These are phyloP conservation scores for Motacilla tschutschensis DNA, from an alignment of 2,113 vertebrate species.

Conservation along the genomic window DNA sequence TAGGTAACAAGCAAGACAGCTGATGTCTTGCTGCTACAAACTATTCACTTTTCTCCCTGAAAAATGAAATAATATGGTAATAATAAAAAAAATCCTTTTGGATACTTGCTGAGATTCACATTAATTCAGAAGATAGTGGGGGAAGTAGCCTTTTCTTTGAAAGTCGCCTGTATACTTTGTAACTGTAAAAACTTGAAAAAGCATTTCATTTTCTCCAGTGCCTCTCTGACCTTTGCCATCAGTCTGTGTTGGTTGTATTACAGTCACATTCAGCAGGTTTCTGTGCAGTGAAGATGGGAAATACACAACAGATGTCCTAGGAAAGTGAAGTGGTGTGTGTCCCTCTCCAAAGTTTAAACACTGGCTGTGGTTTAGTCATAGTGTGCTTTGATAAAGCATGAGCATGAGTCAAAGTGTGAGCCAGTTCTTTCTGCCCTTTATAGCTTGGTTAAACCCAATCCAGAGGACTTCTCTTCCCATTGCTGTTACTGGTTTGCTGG, in stretches of 20 bases:
- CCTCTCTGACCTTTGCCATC: background rate
- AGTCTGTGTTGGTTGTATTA: background rate
- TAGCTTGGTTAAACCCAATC: background rate
- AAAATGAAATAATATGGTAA: background rate
- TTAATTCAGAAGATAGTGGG: background rate
- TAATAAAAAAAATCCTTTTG: background rate
- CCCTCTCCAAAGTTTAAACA: background rate
- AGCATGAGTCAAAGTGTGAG: background rate
- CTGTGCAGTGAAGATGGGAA: background rate
- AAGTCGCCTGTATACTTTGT: background rate
- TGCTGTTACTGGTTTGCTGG: background rate
- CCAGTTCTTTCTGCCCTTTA: background rate
- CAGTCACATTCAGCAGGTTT: background rate
- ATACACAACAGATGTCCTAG: fast-evolving
- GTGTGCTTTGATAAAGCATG: background rate
- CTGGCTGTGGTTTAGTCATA: background rate
- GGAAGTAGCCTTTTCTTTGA: background rate
- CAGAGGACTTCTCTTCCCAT: background rate
- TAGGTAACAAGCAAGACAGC: background rate
- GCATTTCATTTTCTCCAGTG: background rate
- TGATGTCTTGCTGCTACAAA: background rate
- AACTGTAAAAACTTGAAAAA: background rate
- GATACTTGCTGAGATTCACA: background rate
- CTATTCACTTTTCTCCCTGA: background rate
- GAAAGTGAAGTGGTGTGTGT: fast-evolving